Conservation (phyloP, 2,113 vertebrate genomes). For the Lamprologus speciosus region DNA sequence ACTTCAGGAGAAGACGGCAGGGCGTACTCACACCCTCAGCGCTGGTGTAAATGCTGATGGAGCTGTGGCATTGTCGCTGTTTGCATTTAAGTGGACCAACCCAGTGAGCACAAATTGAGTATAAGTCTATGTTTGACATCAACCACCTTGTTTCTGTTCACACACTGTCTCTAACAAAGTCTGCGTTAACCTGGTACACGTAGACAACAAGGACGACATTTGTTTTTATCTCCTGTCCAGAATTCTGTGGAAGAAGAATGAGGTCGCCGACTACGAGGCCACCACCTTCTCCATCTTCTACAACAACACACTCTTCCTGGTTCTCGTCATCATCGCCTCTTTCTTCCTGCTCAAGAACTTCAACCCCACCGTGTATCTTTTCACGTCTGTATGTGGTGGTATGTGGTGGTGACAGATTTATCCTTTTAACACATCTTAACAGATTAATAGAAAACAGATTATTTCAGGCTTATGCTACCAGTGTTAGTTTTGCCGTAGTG, state of each 20-base stretch:
- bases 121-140: neutral
- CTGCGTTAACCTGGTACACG: neutral
- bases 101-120: neutral
- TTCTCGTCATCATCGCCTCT: slow-evolving; percentile 90
- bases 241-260: slow-evolving; percentile 99
- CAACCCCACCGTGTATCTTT: slow-evolving; percentile 99
- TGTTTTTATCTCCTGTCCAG: slow-evolving; percentile 48
- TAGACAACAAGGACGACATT: neutral
- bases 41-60: neutral
- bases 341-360: slow-evolving; percentile 98
- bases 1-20: neutral
- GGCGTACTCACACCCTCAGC: neutral
- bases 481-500: neutral
- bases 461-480: neutral
- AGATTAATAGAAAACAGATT: neutral
- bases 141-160: neutral
- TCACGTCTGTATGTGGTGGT: neutral
- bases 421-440: neutral
- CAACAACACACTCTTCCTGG: slow-evolving; percentile 95
- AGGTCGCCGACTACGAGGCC: slow-evolving; percentile 97
- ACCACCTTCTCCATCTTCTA: slow-evolving; percentile 99
- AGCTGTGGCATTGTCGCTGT: neutral
- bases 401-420: neutral
- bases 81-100: neutral
- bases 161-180: neutral